These are phyloP conservation scores for Melanotaenia parkinsoni DNA, from an alignment of 2,797 vertebrate genomes.

Conservation along the genomic window DNA sequence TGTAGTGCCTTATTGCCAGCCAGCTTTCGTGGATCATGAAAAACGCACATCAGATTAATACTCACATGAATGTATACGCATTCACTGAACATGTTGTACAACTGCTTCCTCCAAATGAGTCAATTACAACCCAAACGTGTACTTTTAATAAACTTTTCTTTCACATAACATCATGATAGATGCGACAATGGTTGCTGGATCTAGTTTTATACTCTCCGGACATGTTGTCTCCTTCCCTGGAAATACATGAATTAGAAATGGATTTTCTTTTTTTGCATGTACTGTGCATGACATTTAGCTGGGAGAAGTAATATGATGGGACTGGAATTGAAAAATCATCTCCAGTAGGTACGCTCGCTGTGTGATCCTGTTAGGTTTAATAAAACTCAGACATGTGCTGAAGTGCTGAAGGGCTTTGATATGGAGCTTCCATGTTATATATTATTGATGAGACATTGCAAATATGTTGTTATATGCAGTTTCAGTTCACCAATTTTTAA, in stretches of 20 bases:
- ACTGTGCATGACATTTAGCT: slow-evolving; percentile 70
- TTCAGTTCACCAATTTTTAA: slow-evolving; percentile 42
- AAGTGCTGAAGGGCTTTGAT: slow-evolving; percentile 34
- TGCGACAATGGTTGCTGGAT: slow-evolving; percentile 24
- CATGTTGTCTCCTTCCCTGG: slow-evolving; percentile 37
- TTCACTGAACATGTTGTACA: slow-evolving; percentile 17
- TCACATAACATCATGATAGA: slow-evolving; percentile 47
- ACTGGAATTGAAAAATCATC: slow-evolving; percentile 63
- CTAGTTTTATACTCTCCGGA: slow-evolving; percentile 37
- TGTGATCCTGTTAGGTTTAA: slow-evolving; percentile 56
- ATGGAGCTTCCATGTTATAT: slow-evolving; percentile 27
- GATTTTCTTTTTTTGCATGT: slow-evolving; percentile 72
- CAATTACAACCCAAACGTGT: slow-evolving; percentile 66
- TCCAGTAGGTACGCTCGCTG: slow-evolving; percentile 40
- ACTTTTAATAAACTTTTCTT: slow-evolving; percentile 58
- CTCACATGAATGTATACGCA: slow-evolving; percentile 21
- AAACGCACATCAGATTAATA: slow-evolving; percentile 27
- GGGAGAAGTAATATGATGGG: slow-evolving; percentile 61
- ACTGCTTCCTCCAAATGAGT: slow-evolving; percentile 63
- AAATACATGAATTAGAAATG: slow-evolving; percentile 71
- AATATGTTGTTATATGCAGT: slow-evolving; percentile 39
- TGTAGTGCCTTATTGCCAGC: slow-evolving; percentile 50
- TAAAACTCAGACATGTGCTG: slow-evolving; percentile 42
- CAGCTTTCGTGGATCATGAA: slow-evolving; percentile 55
- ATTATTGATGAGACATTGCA: slow-evolving; percentile 32